Percentiles rank a stretch among this genome's conserved stretches.
These are phyloP conservation scores for Drosophila crucigera DNA, from an alignment of 2,888 invertebrate genomes.

Conservation along the genomic window DNA sequence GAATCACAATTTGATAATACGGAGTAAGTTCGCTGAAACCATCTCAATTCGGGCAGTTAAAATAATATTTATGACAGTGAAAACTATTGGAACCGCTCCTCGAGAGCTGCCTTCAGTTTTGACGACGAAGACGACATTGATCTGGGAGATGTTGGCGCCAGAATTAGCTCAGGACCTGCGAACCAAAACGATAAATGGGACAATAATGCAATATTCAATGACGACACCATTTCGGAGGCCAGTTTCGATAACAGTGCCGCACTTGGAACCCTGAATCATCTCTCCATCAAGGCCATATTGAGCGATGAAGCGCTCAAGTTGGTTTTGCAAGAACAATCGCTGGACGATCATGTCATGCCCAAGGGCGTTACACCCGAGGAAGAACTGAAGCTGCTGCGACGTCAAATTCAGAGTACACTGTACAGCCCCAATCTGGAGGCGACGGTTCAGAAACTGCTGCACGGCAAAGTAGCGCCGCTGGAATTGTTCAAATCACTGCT, in stretches of 20 bases:
- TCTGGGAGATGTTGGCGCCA: slow-evolving; percentile 3
- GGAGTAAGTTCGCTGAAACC: slow-evolving; percentile 27
- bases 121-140: slow-evolving; percentile 90
- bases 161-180: slow-evolving; percentile 12
- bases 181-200: slow-evolving; percentile 60
- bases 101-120: slow-evolving; percentile 91
- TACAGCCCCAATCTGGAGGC: slow-evolving; percentile 81
- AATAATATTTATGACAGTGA: slow-evolving; percentile 86
- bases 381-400: slow-evolving; percentile 83
- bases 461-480: slow-evolving; percentile 86
- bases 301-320: slow-evolving; percentile 81
- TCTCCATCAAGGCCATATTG: slow-evolving; percentile 83
- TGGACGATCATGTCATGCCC: slow-evolving; percentile 78
- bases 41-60: not conserved
- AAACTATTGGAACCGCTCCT: slow-evolving; percentile 92
- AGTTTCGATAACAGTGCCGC: slow-evolving; percentile 82
- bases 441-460: slow-evolving; percentile 84
- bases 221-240: slow-evolving; percentile 84
- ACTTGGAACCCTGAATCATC: slow-evolving; percentile 72
- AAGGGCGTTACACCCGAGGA: slow-evolving; percentile 84
- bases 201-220: slow-evolving; percentile 72
- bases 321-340: slow-evolving; percentile 80
- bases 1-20: slow-evolving; percentile 56
- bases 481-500: slow-evolving; percentile 87
- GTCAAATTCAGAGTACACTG: slow-evolving; percentile 80